Base-by-base conservation (phyloP, 2,888 invertebrate species). In the Ametastegia equiseti region DNA sequence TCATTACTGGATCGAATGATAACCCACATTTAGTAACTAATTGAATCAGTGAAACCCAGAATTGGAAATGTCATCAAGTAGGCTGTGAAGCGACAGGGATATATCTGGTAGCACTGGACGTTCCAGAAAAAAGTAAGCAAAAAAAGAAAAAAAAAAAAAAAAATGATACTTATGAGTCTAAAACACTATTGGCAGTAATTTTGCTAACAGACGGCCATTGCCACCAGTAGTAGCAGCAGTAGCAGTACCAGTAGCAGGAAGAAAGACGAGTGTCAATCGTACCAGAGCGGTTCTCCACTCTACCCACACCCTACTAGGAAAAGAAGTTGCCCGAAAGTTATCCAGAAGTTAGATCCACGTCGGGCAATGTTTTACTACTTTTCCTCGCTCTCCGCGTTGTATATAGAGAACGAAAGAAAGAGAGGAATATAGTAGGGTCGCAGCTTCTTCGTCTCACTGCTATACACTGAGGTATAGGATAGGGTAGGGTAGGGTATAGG, bases 231-330 rank as follows among this genome's bases (percentile, higher is more conserved):
- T 15, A 60, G 15, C 6, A 9, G 5, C 42, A 9, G 5, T 42
- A 42, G 5, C 42, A 9, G 42, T 9, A 9, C 5, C 42, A 42
- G 42, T 6, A 42, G 81, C 27, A 50, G 69, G 19, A 30, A 27
- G 45, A 63, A n/a, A 33, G 50, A 30, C 19, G 50, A 30, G 27
- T 63, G 85, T 85, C 86, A 84, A 86, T 84, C 85, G 80, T 81
- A 19, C 54, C 54, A 60, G 60, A n/a, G n/a, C n/a, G n/a, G 60
- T 60, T 60, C 30, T 60, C 30, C 27, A 23, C 60, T 60, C 60
- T 15, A 1, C 60, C 30, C 13, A 60, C 4, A 30, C 30, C 60
- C 30, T 30, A 13, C 39, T 73, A 13, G 5, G 7, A 2, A 23
- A 9, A 47, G 47, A 39, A n/a, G 9, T 67, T 39, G 19, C 71